These are phyloP conservation scores for Coccyzus lansbergi DNA, from an alignment of 2,797 vertebrate species.

Conservation along the genomic window DNA sequence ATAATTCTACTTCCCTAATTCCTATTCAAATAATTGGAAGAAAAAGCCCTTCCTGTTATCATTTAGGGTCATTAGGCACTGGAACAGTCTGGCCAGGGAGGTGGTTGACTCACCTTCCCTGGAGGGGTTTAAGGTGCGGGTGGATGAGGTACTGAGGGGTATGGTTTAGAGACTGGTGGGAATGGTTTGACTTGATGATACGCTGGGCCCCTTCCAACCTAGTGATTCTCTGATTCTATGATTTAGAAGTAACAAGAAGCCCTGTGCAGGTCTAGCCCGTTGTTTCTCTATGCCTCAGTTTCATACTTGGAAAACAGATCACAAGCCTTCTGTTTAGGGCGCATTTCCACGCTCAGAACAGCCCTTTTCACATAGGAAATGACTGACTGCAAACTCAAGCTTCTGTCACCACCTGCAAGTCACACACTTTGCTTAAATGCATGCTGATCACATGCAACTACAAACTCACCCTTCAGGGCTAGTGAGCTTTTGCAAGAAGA, in stretches of 20 bases:
- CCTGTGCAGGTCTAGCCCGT: not conserved
- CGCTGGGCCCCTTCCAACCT: too few relatives aligned
- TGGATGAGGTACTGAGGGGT: too few relatives aligned
- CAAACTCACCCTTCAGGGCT: not conserved
- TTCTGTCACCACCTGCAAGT: not conserved
- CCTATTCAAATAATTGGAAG: not conserved
- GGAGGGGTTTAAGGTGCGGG: too few relatives aligned
- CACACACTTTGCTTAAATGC: not conserved
- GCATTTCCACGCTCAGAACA: not conserved
- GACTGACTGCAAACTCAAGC: not conserved
- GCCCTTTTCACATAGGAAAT: not conserved
- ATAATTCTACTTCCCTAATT: not conserved
- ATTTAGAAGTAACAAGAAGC: not conserved
- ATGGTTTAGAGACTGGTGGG: too few relatives aligned
- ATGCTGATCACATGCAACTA: not conserved
- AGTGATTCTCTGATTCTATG: too few relatives aligned
- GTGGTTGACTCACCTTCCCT: too few relatives aligned
- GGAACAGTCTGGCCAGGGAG: too few relatives aligned
- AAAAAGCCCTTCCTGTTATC: not conserved
- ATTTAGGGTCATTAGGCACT: too few relatives aligned
- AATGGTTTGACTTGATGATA: too few relatives aligned
- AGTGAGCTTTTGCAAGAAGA: not conserved
- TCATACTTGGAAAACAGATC: not conserved
- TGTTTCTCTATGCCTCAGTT: not conserved
- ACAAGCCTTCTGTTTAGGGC: not conserved